These are phyloP conservation scores for Chymomyza costata DNA, from an alignment of 1,140 invertebrate species.

Conservation along the genomic window DNA sequence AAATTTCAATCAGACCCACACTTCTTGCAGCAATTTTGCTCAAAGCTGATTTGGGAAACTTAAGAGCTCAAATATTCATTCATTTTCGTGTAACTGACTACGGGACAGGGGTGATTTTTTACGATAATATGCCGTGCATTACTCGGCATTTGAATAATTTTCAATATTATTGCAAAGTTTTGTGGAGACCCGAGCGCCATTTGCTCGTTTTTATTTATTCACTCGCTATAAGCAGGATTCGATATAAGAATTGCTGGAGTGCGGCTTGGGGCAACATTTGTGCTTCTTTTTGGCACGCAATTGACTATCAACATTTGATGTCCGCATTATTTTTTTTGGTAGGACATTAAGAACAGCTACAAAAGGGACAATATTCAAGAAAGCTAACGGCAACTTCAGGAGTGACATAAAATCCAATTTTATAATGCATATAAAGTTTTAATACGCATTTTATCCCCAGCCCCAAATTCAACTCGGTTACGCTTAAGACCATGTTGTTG, in stretches of 20 bases:
- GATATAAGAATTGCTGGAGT: slow-evolving; percentile 16
- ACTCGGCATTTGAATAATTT: slow-evolving; percentile 54
- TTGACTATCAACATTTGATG: slow-evolving; percentile 65
- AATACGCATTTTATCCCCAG: slow-evolving; percentile 29
- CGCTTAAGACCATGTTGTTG: too few relatives aligned
- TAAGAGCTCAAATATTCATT: slow-evolving; percentile 52
- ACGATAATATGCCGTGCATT: slow-evolving; percentile 52
- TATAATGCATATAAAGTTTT: slow-evolving; percentile 72
- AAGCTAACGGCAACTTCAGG: slow-evolving; percentile 54
- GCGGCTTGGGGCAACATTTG: slow-evolving; percentile 24
- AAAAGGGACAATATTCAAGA: slow-evolving; percentile 4
- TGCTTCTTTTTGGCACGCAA: slow-evolving; percentile 55
- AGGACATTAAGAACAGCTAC: slow-evolving; percentile 15
- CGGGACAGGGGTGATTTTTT: slow-evolving; percentile 24
- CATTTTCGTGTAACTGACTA: slow-evolving; percentile 13
- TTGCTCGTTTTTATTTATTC: background rate
- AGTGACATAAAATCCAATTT: slow-evolving; percentile 68
- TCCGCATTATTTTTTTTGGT: slow-evolving; percentile 21
- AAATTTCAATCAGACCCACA: too few relatives aligned
- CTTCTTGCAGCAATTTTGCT: too few relatives aligned
- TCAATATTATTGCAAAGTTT: slow-evolving; percentile 42
- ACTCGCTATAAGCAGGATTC: too few relatives aligned
- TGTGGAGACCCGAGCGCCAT: background rate
- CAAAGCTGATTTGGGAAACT: slow-evolving; percentile 41
- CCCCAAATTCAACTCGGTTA: slow-evolving; percentile 11